Percentiles rank a stretch among this genome's conserved stretches.
Conservation (phyloP, 2,113 vertebrate genomes). For the Willisornis vidua region DNA sequence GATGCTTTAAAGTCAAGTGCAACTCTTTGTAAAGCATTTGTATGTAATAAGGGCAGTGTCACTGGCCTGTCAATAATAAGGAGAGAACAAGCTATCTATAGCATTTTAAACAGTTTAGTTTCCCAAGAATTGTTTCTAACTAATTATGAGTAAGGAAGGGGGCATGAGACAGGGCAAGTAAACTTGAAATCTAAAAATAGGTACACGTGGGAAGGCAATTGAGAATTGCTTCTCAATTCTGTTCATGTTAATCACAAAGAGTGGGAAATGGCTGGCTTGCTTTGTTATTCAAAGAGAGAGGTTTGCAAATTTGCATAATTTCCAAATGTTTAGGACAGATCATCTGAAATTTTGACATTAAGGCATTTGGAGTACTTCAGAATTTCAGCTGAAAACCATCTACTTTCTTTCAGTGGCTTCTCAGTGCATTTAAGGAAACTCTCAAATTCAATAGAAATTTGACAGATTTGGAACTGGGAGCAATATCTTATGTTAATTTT, state of each 20-base stretch:
- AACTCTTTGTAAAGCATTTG: not conserved
- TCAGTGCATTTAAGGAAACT: not conserved
- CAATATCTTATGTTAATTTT: not conserved
- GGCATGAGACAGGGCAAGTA: not conserved
- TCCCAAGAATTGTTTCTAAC: not conserved
- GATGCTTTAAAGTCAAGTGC: not conserved
- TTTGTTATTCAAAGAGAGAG: not conserved
- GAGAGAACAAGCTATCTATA: not conserved
- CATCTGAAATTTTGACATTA: not conserved
- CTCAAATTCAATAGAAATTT: not conserved
- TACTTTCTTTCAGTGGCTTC: not conserved
- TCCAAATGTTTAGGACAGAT: not conserved
- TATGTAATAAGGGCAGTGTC: not conserved
- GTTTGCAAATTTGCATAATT: not conserved
- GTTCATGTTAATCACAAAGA: not conserved
- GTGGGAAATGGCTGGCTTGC: not conserved
- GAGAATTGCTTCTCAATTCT: not conserved
- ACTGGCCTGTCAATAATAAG: not conserved
- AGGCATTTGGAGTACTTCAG: not conserved
- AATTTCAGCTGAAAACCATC: not conserved
- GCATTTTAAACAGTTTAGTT: not conserved
- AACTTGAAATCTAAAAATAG: not conserved
- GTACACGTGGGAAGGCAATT: not conserved
- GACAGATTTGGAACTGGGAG: not conserved
- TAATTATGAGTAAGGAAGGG: not conserved